Evolutionary conservation across 2,888 invertebrate species (phyloP), one percentile per base, ranked within the genome.

Genomic region (Helicoverpa assulta): DNA sequence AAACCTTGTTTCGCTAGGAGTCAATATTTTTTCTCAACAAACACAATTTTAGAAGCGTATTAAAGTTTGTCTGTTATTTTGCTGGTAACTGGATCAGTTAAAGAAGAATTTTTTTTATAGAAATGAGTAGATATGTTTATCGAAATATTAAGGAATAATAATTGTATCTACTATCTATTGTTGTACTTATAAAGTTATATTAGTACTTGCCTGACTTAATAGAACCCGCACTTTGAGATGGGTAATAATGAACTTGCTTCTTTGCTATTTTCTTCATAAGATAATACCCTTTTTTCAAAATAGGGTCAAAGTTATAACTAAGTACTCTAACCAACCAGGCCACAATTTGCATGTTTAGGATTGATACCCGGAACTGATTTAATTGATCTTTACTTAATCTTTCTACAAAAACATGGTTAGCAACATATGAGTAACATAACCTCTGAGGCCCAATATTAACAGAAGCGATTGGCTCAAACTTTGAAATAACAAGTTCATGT

Each of bases 1-100:
- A 70, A 79, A 70, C 52, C 70, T 75, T 77, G 76, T 77, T 77
- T 40, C 52, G 53, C 43, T 47, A 51, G 47, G 16, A 63, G 50
- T 59, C 18, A 18, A 51, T 61, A 40, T 51, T 75, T 79, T 78
- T 70, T 79, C 33, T 3, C 50, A 70, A 60, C 70, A 80, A 77
- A 77, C 60, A 59, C 65, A 80, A 77, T 77, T 70, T 75, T 52
- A 75, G 53, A 75, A 76, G 43, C 51, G 43, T 65, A 70, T 76
- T 43, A 66, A 76, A 80, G 70, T 80, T 76, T 63, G 29, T 18
- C 55, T 33, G 16, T 14, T 16, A 50, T 50, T 43, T 52, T 70
- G 21, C 37, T 54, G 47, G 33, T 54, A 59, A 26, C 29, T 56
- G 60, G 56, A 18, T 65, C 37, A 19, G 29, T 16, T 26, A 26